Percentiles rank a stretch among this genome's conserved stretches.
These are phyloP conservation scores for Orientallactaga bullata DNA, from an alignment of 2,113 vertebrate genomes.

Conservation along the genomic window DNA sequence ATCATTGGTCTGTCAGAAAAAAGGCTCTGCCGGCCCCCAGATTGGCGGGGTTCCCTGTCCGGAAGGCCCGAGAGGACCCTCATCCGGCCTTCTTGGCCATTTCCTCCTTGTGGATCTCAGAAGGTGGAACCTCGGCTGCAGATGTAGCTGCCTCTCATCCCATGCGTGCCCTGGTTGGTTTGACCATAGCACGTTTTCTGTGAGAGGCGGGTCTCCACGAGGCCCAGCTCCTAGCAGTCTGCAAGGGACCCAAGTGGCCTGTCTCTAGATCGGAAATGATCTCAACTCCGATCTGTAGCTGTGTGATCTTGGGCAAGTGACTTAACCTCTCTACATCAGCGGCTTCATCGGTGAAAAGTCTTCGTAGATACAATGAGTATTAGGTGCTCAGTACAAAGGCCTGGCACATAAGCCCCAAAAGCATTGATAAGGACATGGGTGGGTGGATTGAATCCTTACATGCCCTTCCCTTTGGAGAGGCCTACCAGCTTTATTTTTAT, in stretches of 20 bases:
- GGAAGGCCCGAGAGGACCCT: rapidly evolving
- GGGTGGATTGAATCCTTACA: too few relatives aligned
- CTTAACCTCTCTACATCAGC: neutral
- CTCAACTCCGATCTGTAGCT: neutral
- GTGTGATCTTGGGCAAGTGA: neutral
- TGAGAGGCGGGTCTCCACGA: neutral
- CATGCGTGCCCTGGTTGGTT: neutral
- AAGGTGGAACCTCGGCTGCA: neutral
- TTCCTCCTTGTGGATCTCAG: rapidly evolving
- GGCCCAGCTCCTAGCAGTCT: neutral
- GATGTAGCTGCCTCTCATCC: neutral
- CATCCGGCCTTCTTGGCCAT: neutral
- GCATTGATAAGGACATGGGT: neutral
- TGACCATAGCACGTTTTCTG: neutral
- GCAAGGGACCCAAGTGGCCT: neutral
- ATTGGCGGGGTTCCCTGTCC: rapidly evolving
- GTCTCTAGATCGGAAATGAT: neutral
- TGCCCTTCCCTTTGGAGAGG: neutral
- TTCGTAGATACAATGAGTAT: neutral
- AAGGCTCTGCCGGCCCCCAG: neutral
- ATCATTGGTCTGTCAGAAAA: neutral
- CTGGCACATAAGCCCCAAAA: neutral
- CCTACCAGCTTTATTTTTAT: neutral
- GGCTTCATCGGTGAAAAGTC: neutral
- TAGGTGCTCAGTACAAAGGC: neutral